Evolutionary conservation across 2,113 vertebrate genomes (phyloP), one percentile per base, ranked within the genome.

Genomic region (Apus apus): DNA sequence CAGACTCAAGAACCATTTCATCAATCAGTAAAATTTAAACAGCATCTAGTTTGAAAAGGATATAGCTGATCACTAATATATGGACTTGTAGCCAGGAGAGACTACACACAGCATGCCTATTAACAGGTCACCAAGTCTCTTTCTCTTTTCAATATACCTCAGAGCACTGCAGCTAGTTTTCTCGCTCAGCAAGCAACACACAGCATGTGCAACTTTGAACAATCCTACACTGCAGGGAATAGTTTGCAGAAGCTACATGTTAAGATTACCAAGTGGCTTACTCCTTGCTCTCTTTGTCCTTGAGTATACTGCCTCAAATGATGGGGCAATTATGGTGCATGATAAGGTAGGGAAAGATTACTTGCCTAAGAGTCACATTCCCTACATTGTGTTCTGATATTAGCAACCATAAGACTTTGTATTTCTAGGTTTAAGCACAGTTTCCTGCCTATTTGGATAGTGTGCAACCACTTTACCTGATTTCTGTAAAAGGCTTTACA

Each of bases 231-330:
- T 81, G 94, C 95, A 43, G 98, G 97, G 92, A 97, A 97, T 97
- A 94, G 97, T 98, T 97, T 97, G 95, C 96, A 98, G 96, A 95
- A 96, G 82, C 96, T 94, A 95, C 97, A 98, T 94, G 96, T 96
- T 96, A 96, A 96, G 97, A 96, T 97, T 98, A 95, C 91, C 95
- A 96, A 97, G 96, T 94, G 92, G 76, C 92, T 97, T 91, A 94
- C 90, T 94, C 96, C 86, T 94, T 94, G 94, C 95, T 97, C 94
- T 92, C 78, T 98, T 98, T 98, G 97, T 97, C 97, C 97, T 98
- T 97, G 96, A 85, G 84, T 97, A 97, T 97, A 73, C 90, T 97
- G 74, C 87, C 88, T 94, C 94, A 96, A 92, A 51, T 81, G 94
- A 89, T n/a, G 83, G 97, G 91, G 80, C 87, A 96, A 95, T 73